Conservation (phyloP, 2,797 vertebrate species). For the Rhinogobio ventralis region DNA sequence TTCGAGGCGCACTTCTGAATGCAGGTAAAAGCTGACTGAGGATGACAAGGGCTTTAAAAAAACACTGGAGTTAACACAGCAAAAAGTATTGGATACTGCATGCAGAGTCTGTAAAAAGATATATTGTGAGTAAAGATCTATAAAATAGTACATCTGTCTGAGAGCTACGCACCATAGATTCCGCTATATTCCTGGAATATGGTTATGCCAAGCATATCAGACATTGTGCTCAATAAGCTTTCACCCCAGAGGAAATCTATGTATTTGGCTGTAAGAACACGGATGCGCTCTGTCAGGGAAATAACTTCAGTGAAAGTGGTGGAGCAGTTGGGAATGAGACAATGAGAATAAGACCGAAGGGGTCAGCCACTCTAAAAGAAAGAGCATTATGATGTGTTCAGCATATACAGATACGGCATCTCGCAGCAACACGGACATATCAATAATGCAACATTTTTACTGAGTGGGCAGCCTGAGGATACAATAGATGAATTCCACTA, state of each 20-base stretch:
- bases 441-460: constrained; percentile 71
- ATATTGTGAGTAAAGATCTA: constrained; percentile 39
- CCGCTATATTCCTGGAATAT: constrained; percentile 26
- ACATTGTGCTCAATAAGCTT: constrained; percentile 29
- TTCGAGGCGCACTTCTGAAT: neutral
- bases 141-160: constrained; percentile 22
- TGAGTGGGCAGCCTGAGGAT: constrained; percentile 59
- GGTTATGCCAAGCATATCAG: constrained; percentile 35
- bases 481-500: constrained; percentile 62
- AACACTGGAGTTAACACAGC: constrained; percentile 16
- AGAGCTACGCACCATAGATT: constrained; percentile 26
- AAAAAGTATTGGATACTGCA: constrained; percentile 23
- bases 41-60: constrained; percentile 7
- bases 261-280: constrained; percentile 39
- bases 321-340: constrained; percentile 35
- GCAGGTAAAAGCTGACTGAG: constrained; percentile 1
- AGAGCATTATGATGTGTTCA: constrained; percentile 57
- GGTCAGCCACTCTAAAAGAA: constrained; percentile 68
- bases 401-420: constrained; percentile 61
- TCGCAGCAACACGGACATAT: constrained; percentile 66
- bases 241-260: constrained; percentile 45
- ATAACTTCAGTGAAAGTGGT: constrained; percentile 25
- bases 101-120: constrained; percentile 17
- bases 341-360: constrained; percentile 53
- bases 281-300: constrained; percentile 29